These are phyloP conservation scores for Vesta saturnalis DNA, from an alignment of 2,888 invertebrate genomes.

Conservation along the genomic window DNA sequence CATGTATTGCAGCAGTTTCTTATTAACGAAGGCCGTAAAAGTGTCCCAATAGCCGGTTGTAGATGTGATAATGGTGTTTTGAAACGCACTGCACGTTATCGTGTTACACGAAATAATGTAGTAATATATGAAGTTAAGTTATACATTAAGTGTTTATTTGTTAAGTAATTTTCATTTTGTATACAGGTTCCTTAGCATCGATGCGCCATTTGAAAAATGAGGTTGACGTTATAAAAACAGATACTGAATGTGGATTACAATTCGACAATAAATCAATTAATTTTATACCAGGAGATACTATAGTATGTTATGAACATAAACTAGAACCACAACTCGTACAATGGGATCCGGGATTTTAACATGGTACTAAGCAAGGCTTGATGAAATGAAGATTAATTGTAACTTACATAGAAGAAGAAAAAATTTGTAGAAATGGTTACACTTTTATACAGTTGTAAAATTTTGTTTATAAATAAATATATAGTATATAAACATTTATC, in stretches of 20 bases:
- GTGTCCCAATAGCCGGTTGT: slow-evolving; percentile 89
- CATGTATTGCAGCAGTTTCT: slow-evolving; percentile 85
- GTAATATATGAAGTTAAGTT: slow-evolving; percentile 75
- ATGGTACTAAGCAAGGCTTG: too few species aligned
- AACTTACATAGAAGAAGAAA: too few species aligned
- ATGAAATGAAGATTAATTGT: too few species aligned
- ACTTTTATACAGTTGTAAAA: too few species aligned
- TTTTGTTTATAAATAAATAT: too few species aligned
- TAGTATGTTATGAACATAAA: slow-evolving; percentile 79
- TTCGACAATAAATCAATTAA: slow-evolving; percentile 71
- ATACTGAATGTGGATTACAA: slow-evolving; percentile 89
- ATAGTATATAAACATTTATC: too few species aligned
- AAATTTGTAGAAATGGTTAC: too few species aligned
- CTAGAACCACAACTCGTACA: slow-evolving; percentile 72
- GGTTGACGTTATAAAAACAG: slow-evolving; percentile 82
- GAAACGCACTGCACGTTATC: slow-evolving; percentile 72
- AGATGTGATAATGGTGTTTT: slow-evolving; percentile 82
- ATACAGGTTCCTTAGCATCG: slow-evolving; percentile 76
- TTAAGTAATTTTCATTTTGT: slow-evolving; percentile 31
- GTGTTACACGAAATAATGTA: slow-evolving; percentile 73
- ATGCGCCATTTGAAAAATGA: slow-evolving; percentile 92
- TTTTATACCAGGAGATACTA: slow-evolving; percentile 78
- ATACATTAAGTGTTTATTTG: background rate
- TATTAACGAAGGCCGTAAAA: slow-evolving; percentile 81
- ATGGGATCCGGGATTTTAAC: slow-evolving; percentile 90